Base-by-base conservation (phyloP, 2,797 vertebrate genomes). In the Holocentrus rufus region DNA sequence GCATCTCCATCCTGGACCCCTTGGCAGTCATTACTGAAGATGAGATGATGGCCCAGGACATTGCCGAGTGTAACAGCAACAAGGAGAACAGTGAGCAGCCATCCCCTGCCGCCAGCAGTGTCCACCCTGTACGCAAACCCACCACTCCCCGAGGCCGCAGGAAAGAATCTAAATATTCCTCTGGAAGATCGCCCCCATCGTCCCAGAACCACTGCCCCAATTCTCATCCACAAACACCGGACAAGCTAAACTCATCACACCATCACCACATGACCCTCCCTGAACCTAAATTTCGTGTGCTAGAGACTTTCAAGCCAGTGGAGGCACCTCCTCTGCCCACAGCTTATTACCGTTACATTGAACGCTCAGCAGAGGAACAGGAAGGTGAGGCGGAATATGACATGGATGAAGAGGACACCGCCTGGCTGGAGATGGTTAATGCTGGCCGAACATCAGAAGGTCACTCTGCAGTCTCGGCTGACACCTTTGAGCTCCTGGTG, bases 1-100 rank as follows among this genome's bases (percentile, higher is more conserved):
- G 97, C 34, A 98, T 99, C 79, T 97, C 96, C 86, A 95, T 99
- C 87, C 94, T 95, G 0, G 97, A 99, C 69, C 95, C 96, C 1
- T 90, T 99, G 27, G 95, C 95, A 18, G 95, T 99, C 79, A 96
- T 99, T 72, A 98, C 97, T 0, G 97, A 99, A 75, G 97, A 99
- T 0, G 97, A 98, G 79, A 93, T 99, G 91, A 96, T 95, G 6
- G 97, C 97, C 70, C 96, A 99, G 93, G 98, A 99, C 85, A 96
- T 99, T 81, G 96, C 93, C 0, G 98, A 99, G 86, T 98, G 96
- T 90, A 99, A 98, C 85, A 99, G 97, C 89, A 99, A 99, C 93
- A 99, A 99, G 85, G 97, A 99, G 77, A 99, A 99, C 90, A 98
- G 95, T 0, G 96, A 98, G 87, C 95, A 96, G 85, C 79, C 96